phyloP scores from a whole-genome alignment of 1,140 invertebrate species.

The Anoplophora glabripennis region DNA sequence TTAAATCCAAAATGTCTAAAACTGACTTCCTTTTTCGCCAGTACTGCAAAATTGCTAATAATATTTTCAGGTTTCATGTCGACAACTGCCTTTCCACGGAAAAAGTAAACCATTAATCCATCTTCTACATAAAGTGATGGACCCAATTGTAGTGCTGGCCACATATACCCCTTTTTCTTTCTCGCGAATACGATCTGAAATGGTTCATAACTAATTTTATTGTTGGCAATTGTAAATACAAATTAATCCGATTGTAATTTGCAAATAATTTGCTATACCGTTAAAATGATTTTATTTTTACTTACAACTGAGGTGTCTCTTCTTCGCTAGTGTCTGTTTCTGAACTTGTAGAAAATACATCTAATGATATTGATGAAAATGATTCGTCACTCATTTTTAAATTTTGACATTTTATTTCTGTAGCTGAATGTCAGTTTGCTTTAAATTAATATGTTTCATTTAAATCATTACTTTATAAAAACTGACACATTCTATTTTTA shows the following conservation, averaged over 20 bases:
- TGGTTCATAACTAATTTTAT: conserved; percentile 23
- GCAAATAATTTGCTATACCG: background rate
- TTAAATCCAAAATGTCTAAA: conserved; percentile 19
- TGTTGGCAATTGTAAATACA: background rate
- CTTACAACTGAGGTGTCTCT: background rate
- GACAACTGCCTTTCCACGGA: conserved; percentile 23
- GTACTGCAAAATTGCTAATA: conserved; percentile 11
- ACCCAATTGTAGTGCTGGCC: conserved; percentile 21
- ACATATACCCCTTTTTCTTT: conserved; percentile 20
- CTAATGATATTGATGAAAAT: no score
- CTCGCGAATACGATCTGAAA: conserved; percentile 27
- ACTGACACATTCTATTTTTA: no score
- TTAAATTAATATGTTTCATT: no score
- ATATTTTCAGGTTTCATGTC: conserved; percentile 13
- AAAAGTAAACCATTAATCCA: conserved; percentile 26
- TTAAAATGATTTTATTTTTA: background rate
- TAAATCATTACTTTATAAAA: no score
- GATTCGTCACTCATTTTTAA: no score
- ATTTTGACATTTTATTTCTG: no score
- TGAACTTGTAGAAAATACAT: no score
- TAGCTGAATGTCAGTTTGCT: no score
- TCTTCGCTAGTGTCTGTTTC: no score
- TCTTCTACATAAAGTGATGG: background rate
- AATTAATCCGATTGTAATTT: background rate
- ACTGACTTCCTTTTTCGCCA: conserved; percentile 19